Base-by-base conservation (phyloP, 2,888 invertebrate species). In the Empis livida region DNA sequence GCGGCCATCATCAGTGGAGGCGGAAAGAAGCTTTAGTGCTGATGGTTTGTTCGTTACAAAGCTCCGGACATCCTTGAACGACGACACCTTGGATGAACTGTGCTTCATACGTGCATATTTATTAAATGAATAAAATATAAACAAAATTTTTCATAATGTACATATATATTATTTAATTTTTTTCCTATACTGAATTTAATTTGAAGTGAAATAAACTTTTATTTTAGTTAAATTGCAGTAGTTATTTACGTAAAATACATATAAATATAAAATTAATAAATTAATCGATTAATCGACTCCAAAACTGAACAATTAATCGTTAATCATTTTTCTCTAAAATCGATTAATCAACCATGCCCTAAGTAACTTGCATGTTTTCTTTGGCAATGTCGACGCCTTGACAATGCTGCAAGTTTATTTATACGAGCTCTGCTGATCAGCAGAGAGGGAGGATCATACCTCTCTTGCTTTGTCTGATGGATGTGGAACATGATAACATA, bases 261-360 rank as follows among this genome's bases (percentile, higher is more conserved):
- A 35, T 35, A 35, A 35, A 35, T n/a, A 35, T n/a, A 35, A 35
- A 35, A 35, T 35, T 35, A 35, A 35, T 35, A 8, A 13, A 42
- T 42, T 42, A 42, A 42, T 42, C 27, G 23, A 42, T 42, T 42
- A 42, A 42, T 42, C 42, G 42, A 42, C 42, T 17, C 17, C 23
- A 42, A 42, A 42, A 42, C 20, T 20, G 39, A 35, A 35, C 35
- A 35, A 35, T 35, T 35, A 35, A 35, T 35, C 35, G 35, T 35
- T 35, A 35, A 35, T 35, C 35, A 35, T 35, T 35, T 35, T 35
- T 35, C 35, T 35, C 35, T 35, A 35, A 35, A 35, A 35, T 35
- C n/a, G 35, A 35, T 35, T 35, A 35, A 35, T 35, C 35, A 35
- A 35, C 35, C 35, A 35, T 35, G 35, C 35, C 35, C 35, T 13